These are phyloP conservation scores for Cyprinella venusta DNA, from an alignment of 2,797 vertebrate species.

Conservation along the genomic window DNA sequence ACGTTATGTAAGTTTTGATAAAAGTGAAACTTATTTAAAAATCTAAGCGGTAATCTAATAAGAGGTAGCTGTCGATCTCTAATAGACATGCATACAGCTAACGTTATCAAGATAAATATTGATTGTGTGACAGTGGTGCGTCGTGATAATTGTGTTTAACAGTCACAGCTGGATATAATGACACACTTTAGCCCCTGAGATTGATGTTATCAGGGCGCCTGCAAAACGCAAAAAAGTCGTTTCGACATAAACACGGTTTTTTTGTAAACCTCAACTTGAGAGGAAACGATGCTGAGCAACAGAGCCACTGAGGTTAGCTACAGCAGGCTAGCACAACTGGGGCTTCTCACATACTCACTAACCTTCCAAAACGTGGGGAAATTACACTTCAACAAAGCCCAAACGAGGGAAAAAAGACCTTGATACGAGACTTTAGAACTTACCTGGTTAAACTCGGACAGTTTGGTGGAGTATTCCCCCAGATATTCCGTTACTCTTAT, in stretches of 20 bases:
- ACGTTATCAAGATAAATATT: neutral
- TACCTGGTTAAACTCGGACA: neutral
- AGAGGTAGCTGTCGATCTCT: neutral
- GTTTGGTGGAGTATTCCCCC: neutral
- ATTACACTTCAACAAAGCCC: neutral
- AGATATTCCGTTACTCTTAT: neutral
- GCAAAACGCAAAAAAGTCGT: neutral
- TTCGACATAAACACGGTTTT: neutral
- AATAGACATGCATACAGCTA: neutral
- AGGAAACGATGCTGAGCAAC: slow-evolving; percentile 12
- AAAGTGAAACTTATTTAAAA: neutral
- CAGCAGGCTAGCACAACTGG: slow-evolving; percentile 49
- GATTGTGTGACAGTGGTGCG: neutral
- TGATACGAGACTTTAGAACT: neutral
- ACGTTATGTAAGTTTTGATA: neutral
- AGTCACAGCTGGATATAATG: neutral
- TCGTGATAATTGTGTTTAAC: slow-evolving; percentile 1
- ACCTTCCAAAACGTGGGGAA: neutral
- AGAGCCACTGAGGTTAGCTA: slow-evolving; percentile 12
- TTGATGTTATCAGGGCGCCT: neutral
- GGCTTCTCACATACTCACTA: slow-evolving; percentile 15
- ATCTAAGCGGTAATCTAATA: neutral
- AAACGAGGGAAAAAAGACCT: neutral
- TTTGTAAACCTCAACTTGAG: neutral
- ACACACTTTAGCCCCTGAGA: neutral